Evolutionary conservation across 2,797 vertebrate genomes (phyloP), one percentile per base, ranked within the genome.

Genomic region (Ambastaia sidthimunki): DNA sequence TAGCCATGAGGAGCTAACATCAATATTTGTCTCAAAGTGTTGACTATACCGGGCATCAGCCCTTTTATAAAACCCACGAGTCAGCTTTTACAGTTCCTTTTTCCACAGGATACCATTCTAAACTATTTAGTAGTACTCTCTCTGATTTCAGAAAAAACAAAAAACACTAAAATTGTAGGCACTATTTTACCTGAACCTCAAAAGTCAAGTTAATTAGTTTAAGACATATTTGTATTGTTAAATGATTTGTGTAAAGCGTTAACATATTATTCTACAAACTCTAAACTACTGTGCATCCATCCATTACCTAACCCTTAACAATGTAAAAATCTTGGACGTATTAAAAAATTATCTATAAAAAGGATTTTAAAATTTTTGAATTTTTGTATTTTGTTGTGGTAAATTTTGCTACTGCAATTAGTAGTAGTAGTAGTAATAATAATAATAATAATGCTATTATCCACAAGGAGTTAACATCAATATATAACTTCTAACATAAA

Each of bases 11-110:
- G 57, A 69, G 72, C 57, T 72, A 76, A 77, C 37, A 55, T 84
- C 79, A 84, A 86, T 84, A 86, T 86, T 86, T 83, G 80, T 74
- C 60, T 62, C 34, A 67, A 19, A 76, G 48, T 75, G 71, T 68
- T 67, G 68, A 76, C 67, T 75, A 72, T 66, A 55, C 72, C 63
- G 37, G 72, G 76, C 65, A 54, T 63, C 31, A 78, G 74, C 52
- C 71, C 71, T 66, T 76, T 85, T 78, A 72, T 31, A 78, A 47
- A 80, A 80, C 9, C 31, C 50, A 60, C 71, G 65, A 77, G 74
- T 82, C 74, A 80, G 72, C 66, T 65, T 80, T 41, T 41, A 65
- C 59, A 59, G 62, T 80, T 71, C 44, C 25, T 5, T 76, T 80
- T 80, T 80, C 66, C 77, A 80, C 41, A 75, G 52, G 21, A 37